Evolutionary conservation across 2,888 invertebrate genomes (phyloP).

Genomic region (Nymphalis polychloros): DNA sequence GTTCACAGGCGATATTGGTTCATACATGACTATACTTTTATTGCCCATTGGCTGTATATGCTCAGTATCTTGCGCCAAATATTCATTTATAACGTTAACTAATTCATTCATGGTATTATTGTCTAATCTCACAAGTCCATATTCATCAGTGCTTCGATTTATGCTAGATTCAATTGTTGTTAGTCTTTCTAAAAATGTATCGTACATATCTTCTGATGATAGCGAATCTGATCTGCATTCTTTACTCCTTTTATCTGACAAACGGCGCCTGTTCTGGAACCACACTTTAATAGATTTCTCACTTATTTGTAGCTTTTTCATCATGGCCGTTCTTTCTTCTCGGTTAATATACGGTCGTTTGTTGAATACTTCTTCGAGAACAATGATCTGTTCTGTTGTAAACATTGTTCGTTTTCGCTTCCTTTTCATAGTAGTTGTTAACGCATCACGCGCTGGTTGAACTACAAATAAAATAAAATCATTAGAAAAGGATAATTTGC

Average conservation of each 20-base stretch:
- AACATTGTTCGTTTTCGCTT: constrained; percentile 88
- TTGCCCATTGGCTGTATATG: constrained; percentile 12
- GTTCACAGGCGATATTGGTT: constrained; percentile 63
- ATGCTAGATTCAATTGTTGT: constrained; percentile 55
- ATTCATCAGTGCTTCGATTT: constrained; percentile 50
- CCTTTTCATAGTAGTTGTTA: constrained; percentile 47
- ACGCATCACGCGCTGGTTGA: constrained; percentile 1
- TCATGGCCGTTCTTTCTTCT: constrained; percentile 85
- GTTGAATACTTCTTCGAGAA: constrained; percentile 86
- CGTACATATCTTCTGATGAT: constrained; percentile 28
- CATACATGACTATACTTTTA: constrained; percentile 47
- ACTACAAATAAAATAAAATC: constrained; percentile 18
- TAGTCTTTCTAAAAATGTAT: constrained; percentile 40
- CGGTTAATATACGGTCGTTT: constrained; percentile 85
- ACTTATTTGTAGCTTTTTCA: constrained; percentile 73
- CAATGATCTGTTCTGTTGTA: constrained; percentile 86
- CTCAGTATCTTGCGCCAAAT: constrained; percentile 39
- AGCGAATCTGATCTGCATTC: constrained; percentile 40
- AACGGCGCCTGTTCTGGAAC: constrained; percentile 86
- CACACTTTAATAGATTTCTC: constrained; percentile 89
- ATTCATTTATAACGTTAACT: constrained; percentile 49
- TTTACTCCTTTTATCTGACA: constrained; percentile 68
- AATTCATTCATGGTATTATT: constrained; percentile 51
- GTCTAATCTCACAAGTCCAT: constrained; percentile 57
- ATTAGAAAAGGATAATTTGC: neutral